Percentiles rank a stretch among this genome's conserved stretches.
phyloP scores from a whole-genome alignment of 2,888 invertebrate genomes.

The Sesamia inferens region DNA sequence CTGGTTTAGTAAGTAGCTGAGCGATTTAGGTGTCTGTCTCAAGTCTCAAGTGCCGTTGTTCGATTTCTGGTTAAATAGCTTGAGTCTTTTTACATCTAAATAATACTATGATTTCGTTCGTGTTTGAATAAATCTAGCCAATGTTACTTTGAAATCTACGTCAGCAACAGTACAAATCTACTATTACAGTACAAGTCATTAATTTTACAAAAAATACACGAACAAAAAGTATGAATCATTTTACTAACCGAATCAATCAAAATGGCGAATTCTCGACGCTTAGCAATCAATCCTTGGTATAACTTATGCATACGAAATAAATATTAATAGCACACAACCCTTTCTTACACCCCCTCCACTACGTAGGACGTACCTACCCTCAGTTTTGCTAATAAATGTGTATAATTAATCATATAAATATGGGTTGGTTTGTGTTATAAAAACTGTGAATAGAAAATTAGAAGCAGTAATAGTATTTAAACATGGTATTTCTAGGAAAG shows the following conservation, averaged over 20 bases:
- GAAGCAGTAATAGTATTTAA: conserved; percentile 31
- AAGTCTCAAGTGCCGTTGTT: conserved; percentile 37
- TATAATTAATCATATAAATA: conserved; percentile 88
- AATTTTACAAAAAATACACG: conserved; percentile 48
- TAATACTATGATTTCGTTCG: neutral
- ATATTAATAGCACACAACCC: conserved; percentile 87
- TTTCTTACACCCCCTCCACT: conserved; percentile 78
- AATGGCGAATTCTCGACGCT: conserved; percentile 65
- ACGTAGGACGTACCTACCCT: conserved; percentile 64
- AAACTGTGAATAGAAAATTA: conserved; percentile 53
- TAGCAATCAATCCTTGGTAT: conserved; percentile 76
- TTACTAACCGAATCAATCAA: conserved; percentile 64
- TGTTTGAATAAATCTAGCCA: conserved; percentile 3
- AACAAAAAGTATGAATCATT: conserved; percentile 65
- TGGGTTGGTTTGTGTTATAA: conserved; percentile 67
- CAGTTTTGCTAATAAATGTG: conserved; percentile 87
- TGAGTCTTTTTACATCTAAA: neutral
- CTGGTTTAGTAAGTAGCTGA: conserved; percentile 51
- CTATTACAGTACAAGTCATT: conserved; percentile 40
- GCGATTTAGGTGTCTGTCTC: conserved; percentile 48
- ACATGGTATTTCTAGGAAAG: conserved; percentile 12
- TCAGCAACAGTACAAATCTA: conserved; percentile 24
- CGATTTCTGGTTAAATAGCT: conserved; percentile 42
- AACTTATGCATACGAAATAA: conserved; percentile 85
- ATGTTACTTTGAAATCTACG: neutral